A percentile compares a stretch with the other conserved stretches of the same genome.
Evolutionary conservation across 2,888 invertebrate species (phyloP).

Genomic region (Gymnoscelis rufifasciata): DNA sequence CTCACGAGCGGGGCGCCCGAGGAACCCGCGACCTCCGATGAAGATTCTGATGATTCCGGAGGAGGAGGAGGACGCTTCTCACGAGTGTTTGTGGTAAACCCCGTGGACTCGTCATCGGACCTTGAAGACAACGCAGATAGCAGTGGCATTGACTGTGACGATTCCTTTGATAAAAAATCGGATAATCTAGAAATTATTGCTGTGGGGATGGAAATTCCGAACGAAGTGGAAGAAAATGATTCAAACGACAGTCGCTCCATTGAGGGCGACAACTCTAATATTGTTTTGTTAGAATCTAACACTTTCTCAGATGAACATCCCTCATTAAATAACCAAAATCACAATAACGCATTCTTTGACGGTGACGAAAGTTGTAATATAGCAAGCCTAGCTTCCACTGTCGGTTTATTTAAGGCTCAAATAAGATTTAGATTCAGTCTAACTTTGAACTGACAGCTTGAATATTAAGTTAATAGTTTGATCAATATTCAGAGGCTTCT

Average conservation of each 20-base stretch:
- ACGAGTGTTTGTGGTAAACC: conserved; percentile 84
- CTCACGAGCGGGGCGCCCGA: conserved; percentile 67
- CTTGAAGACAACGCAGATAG: conserved; percentile 80
- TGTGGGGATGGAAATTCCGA: conserved; percentile 47
- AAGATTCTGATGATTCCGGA: conserved; percentile 76
- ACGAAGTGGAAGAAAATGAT: conserved; percentile 45
- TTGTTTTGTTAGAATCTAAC: conserved; percentile 60
- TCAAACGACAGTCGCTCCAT: conserved; percentile 38
- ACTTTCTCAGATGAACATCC: conserved; percentile 60
- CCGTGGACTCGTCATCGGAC: conserved; percentile 80
- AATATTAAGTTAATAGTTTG: no score
- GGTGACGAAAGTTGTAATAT: conserved; percentile 37
- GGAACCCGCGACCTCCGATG: conserved; percentile 70
- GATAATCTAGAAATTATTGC: conserved; percentile 64
- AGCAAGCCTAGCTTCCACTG: not conserved
- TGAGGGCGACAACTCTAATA: conserved; percentile 44
- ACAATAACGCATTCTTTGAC: conserved; percentile 44
- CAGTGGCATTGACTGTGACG: conserved; percentile 81
- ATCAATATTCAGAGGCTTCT: no score
- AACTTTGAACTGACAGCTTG: no score
- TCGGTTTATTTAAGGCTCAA: not conserved
- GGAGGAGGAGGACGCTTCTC: conserved; percentile 80
- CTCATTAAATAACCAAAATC: conserved; percentile 47
- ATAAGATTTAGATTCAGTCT: no score
- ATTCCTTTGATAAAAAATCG: conserved; percentile 78